A percentile compares a stretch with the other conserved stretches of the same genome.
phyloP scores from a whole-genome alignment of 2,797 vertebrate genomes.

The Parambassis ranga region DNA sequence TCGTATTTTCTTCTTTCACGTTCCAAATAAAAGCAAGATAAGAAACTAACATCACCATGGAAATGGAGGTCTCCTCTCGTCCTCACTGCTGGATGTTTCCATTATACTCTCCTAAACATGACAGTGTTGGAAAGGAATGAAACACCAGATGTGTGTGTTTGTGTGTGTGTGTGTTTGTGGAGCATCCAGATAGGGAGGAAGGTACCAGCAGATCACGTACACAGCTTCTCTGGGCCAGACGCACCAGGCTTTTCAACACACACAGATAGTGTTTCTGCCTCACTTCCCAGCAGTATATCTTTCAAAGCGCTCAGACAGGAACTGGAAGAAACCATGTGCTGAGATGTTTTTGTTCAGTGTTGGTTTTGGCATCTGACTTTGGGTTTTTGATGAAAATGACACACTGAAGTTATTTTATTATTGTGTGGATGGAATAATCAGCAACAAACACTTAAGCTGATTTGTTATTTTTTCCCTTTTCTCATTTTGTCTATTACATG shows the following conservation, averaged over 20 bases:
- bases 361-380: not conserved
- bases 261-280: constrained; percentile 4
- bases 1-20: not conserved
- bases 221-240: not conserved
- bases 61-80: constrained; percentile 3
- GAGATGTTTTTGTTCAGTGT: not conserved
- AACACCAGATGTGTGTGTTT: constrained; percentile 63
- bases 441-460: not conserved
- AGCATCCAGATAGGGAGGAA: constrained; percentile 42
- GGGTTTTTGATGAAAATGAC: not conserved
- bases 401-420: not conserved
- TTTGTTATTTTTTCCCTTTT: too few species aligned
- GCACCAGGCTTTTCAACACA: not conserved
- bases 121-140: constrained; percentile 67
- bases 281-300: not conserved
- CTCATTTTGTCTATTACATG: too few species aligned
- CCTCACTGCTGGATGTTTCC: constrained; percentile 38
- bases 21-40: not conserved
- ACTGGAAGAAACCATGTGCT: not conserved
- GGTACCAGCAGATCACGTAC: constrained; percentile 6
- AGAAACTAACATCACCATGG: constrained; percentile 7
- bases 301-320: not conserved
- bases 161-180: constrained; percentile 48
- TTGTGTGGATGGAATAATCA: not conserved
- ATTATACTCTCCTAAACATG: constrained; percentile 58